These are phyloP conservation scores for Aptenodytes patagonicus DNA, from an alignment of 2,113 vertebrate species.

Conservation along the genomic window DNA sequence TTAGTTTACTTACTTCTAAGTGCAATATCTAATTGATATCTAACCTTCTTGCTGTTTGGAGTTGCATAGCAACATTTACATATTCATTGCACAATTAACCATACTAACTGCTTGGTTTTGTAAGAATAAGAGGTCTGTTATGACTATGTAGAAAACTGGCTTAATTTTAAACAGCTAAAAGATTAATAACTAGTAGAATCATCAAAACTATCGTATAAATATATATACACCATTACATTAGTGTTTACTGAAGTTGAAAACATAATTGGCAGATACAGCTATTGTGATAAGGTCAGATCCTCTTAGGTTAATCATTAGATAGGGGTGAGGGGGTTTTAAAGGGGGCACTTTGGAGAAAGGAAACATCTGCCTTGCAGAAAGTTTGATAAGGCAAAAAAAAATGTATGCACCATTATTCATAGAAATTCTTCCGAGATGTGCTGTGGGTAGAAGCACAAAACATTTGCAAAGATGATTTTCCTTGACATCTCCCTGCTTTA, in stretches of 20 bases:
- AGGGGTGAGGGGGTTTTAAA: background rate
- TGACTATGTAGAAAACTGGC: background rate
- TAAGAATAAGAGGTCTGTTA: background rate
- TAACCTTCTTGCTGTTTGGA: background rate
- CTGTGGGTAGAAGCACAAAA: background rate
- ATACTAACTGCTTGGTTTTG: background rate
- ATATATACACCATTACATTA: background rate
- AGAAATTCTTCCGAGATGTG: background rate
- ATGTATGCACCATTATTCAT: background rate
- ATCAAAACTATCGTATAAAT: background rate
- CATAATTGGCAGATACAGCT: background rate
- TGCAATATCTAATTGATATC: background rate
- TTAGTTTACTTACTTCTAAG: background rate
- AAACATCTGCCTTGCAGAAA: background rate
- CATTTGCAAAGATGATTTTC: background rate
- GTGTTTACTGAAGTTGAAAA: background rate
- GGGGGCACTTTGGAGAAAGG: background rate
- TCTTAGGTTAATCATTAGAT: background rate
- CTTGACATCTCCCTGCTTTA: background rate
- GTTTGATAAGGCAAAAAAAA: background rate
- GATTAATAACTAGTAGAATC: background rate
- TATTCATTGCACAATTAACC: background rate
- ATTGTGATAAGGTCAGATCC: background rate
- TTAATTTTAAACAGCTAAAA: background rate
- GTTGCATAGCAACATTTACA: background rate